A percentile compares a stretch with the other conserved stretches of the same genome.
Conservation (phyloP, 2,797 vertebrate species). For the Danio jaintianensis region DNA sequence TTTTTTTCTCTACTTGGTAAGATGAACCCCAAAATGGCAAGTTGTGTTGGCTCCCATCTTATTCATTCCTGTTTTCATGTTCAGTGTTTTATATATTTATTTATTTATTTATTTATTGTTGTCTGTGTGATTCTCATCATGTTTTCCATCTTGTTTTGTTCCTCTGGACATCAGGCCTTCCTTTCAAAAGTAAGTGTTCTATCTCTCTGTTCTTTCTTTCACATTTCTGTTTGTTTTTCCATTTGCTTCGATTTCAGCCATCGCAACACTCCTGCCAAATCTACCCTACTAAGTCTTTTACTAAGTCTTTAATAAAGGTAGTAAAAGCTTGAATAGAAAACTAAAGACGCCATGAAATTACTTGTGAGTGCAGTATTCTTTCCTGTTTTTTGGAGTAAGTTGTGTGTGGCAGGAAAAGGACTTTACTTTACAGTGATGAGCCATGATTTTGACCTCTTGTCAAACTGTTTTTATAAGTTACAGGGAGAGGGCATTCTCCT, state of each 20-base stretch:
- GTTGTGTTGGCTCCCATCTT: conserved; percentile 61
- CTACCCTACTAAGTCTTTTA: too few species aligned
- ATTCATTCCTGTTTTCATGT: conserved; percentile 77
- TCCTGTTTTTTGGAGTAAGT: background rate
- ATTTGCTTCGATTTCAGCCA: conserved; percentile 52
- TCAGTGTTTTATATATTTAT: conserved; percentile 71
- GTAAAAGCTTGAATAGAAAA: background rate
- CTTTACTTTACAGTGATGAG: background rate
- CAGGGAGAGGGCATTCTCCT: background rate
- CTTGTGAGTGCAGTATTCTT: background rate
- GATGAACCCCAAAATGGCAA: conserved; percentile 46
- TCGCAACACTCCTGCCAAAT: conserved; percentile 43
- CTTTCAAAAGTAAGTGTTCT: conserved; percentile 95
- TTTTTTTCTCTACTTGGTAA: conserved; percentile 4
- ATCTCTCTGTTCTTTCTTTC: conserved; percentile 52
- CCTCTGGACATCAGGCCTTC: conserved; percentile 89
- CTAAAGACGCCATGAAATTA: conserved; percentile 19
- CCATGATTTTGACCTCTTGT: background rate
- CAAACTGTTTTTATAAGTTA: background rate
- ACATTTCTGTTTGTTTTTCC: conserved; percentile 44
- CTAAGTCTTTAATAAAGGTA: conserved; percentile 42
- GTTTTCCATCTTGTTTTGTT: conserved; percentile 80
- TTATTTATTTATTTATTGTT: conserved; percentile 14
- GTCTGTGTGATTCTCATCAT: conserved; percentile 74
- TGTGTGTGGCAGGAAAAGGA: background rate